A percentile compares a stretch with the other conserved stretches of the same genome.
Evolutionary conservation across 2,888 invertebrate genomes (phyloP).

Genomic region (Rhagonycha fulva): DNA sequence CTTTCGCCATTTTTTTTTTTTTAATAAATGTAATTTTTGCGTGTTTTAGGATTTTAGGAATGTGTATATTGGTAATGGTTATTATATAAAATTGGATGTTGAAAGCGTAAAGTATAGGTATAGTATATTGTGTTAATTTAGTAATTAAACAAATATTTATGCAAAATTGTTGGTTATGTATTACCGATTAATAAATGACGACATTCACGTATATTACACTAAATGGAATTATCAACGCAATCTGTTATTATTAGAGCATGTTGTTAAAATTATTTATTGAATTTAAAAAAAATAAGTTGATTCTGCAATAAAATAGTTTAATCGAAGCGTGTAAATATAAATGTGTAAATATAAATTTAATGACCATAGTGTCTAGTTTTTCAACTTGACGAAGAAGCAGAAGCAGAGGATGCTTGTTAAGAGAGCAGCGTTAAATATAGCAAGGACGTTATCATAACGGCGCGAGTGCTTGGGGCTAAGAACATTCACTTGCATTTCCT

Average conservation of each 20-base stretch:
- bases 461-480: conserved; percentile 33
- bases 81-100: neutral
- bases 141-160: neutral
- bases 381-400: neutral
- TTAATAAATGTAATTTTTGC: neutral
- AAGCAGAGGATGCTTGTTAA: neutral
- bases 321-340: neutral
- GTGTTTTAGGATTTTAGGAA: neutral
- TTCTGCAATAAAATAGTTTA: neutral
- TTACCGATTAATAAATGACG: neutral
- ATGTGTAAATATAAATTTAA: neutral
- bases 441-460: conserved; percentile 43
- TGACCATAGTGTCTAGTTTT: neutral
- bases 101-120: neutral
- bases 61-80: neutral
- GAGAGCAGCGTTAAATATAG: conserved; percentile 20
- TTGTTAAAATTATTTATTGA: neutral
- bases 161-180: neutral
- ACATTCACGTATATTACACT: neutral
- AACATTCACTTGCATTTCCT: conserved; percentile 31
- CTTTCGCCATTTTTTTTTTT: neutral
- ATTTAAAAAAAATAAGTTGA: neutral
- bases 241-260: neutral
- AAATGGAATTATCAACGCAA: neutral
- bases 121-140: neutral